phyloP scores from a whole-genome alignment of 2,888 invertebrate genomes.

The Maniola hyperantus region DNA sequence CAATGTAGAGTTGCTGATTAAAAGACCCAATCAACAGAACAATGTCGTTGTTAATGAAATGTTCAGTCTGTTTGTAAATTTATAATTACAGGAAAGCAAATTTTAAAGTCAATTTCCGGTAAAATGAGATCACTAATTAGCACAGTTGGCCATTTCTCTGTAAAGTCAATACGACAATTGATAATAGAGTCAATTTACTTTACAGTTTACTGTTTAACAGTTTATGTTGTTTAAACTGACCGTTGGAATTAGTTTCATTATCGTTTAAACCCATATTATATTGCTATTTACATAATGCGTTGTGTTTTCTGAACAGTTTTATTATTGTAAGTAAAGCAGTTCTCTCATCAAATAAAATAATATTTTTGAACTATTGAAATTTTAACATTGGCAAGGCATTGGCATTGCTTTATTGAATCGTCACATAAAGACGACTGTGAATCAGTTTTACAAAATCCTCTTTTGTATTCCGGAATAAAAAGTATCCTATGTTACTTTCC shows the following conservation, averaged over 20 bases:
- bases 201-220: slow-evolving; percentile 22
- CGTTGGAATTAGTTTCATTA: slow-evolving; percentile 22
- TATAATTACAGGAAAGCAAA: slow-evolving; percentile 43
- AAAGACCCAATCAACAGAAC: slow-evolving; percentile 39
- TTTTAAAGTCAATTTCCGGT: slow-evolving; percentile 40
- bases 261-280: background rate
- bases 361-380: too few relatives aligned
- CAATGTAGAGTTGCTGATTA: slow-evolving; percentile 35
- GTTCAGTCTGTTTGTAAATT: slow-evolving; percentile 41
- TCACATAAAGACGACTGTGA: too few relatives aligned
- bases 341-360: too few relatives aligned
- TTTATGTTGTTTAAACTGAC: slow-evolving; percentile 24
- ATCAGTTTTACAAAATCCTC: too few relatives aligned
- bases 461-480: too few relatives aligned
- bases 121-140: slow-evolving; percentile 45
- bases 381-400: too few relatives aligned
- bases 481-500: too few relatives aligned
- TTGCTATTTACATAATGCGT: background rate
- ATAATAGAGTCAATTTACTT: slow-evolving; percentile 25
- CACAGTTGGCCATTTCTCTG: slow-evolving; percentile 33
- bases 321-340: background rate
- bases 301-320: background rate
- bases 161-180: slow-evolving; percentile 34
- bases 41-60: slow-evolving; percentile 41
- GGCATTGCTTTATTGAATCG: too few relatives aligned